Evolutionary conservation across 2,888 invertebrate genomes (phyloP), one percentile per base, ranked within the genome.

Genomic region (Pediacus dermestoides): DNA sequence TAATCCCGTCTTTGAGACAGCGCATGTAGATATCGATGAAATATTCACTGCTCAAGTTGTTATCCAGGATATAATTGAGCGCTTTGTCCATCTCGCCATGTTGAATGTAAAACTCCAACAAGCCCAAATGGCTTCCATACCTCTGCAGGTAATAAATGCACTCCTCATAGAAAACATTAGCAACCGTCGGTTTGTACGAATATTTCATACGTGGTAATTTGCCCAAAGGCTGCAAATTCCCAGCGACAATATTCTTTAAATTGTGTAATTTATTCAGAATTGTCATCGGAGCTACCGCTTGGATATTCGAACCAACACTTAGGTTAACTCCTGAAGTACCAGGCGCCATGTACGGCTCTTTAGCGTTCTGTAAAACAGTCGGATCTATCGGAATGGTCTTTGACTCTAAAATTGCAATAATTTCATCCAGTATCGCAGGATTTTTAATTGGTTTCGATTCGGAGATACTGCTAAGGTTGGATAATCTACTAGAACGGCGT

Each of bases 121-220:
- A 77, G 6, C 83, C 81, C 1, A 77, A 71, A 57, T 83, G 82
- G 2, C 82, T 84, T 1, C 90, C 92, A 58, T 91, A 93, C 41
- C 79, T 82, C 2, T 77, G 74, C 2, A 93, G 71, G 66, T 93
- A 94, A 64, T 83, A 88, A 1, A 88, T 66, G 54, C 88, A 88
- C 68, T 93, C 92, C 42, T 82, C 79, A 54, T 83, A 83, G 48
- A 78, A 77, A 48, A 77, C 73, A 0, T 77, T 74, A 40, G 78
- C 76, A 0, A 79, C 49, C 18, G 48, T 48, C 1, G 52, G 54
- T 36, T 44, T 50, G 2, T 48, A 49, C 0, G 46, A 38, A 15
- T 42, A 33, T 11, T 26, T 21, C 35, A 45, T 52, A 13, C 23
- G 34, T 23, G 36, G 31, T 4, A 46, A 35, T 8, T 39, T 37